Evolutionary conservation across 2,113 vertebrate genomes (phyloP).

Genomic region (Planiliza haematocheilus): DNA sequence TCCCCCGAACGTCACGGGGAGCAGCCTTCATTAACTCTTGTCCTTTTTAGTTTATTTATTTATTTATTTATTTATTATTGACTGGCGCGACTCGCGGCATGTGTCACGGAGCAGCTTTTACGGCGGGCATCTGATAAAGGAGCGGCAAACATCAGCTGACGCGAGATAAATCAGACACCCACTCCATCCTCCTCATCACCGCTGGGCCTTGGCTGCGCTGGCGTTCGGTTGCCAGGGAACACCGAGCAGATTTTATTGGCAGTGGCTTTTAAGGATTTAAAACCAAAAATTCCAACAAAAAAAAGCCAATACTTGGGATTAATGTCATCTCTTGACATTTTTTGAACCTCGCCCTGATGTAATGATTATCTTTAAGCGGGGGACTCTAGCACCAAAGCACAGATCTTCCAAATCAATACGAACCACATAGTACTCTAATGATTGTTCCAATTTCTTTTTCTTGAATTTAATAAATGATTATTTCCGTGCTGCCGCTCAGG

Average conservation of each 20-base stretch:
- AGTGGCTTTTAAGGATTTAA: conserved; percentile 7
- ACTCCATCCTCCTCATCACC: conserved; percentile 53
- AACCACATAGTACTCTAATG: not conserved
- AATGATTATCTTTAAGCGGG: not conserved
- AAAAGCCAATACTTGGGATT: not conserved
- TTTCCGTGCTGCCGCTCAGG: not conserved
- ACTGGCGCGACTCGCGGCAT: conserved; percentile 28
- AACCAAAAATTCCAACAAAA: too few relatives aligned
- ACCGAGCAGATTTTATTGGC: conserved; percentile 2
- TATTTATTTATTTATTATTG: not conserved
- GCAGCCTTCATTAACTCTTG: conserved; percentile 34
- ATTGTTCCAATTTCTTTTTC: not conserved
- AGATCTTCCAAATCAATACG: not conserved
- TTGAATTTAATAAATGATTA: not conserved
- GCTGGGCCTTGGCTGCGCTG: conserved; percentile 36
- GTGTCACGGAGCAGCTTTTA: conserved; percentile 9
- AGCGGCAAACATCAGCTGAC: conserved; percentile 69
- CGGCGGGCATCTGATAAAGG: conserved; percentile 51
- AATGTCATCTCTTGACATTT: conserved; percentile 9
- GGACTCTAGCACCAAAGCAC: not conserved
- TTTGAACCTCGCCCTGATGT: too few relatives aligned
- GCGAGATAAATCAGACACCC: conserved; percentile 66
- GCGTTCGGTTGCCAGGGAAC: conserved; percentile 72
- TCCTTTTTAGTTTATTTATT: too few relatives aligned
- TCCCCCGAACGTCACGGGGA: not conserved